Conservation (phyloP, 1,140 invertebrate genomes). For the Drosophila mauritiana region DNA sequence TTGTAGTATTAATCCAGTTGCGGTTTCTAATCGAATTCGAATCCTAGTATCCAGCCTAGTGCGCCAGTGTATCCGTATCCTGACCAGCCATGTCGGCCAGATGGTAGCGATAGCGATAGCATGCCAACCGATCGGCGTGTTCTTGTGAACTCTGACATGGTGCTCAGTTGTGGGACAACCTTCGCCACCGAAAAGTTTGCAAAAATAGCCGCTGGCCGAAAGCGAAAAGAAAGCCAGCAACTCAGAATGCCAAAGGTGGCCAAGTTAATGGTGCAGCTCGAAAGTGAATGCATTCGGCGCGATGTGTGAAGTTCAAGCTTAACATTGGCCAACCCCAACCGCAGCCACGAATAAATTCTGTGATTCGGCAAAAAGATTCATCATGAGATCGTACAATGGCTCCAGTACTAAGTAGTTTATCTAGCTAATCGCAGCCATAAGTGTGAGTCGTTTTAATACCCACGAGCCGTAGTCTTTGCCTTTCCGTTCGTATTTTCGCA, state of each 20-base stretch:
- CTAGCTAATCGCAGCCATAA: constrained; percentile 35
- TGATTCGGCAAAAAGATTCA: constrained; percentile 46
- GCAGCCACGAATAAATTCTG: constrained; percentile 10
- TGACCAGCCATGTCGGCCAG: constrained; percentile 9
- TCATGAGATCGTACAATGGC: constrained; percentile 24
- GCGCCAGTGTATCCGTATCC: neutral
- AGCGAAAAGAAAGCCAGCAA: constrained; percentile 38
- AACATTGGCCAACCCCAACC: constrained; percentile 32
- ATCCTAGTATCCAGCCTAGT: neutral
- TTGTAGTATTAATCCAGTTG: neutral
- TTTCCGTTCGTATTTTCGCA: neutral
- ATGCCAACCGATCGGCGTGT: constrained; percentile 24
- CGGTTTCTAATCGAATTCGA: neutral
- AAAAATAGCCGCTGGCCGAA: constrained; percentile 19
- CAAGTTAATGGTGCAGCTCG: constrained; percentile 47
- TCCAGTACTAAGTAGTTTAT: constrained; percentile 20
- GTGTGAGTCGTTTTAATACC: constrained; percentile 15
- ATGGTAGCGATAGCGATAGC: neutral
- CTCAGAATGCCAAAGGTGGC: constrained; percentile 47
- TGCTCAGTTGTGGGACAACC: constrained; percentile 28
- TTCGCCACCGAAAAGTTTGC: constrained; percentile 31
- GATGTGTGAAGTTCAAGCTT: constrained; percentile 29
- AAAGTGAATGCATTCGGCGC: constrained; percentile 41
- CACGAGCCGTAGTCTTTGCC: constrained; percentile 4
- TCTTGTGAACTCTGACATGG: constrained; percentile 36